Base-by-base conservation (phyloP, 2,113 vertebrate species). In the Calyptommatus sinebrachiatus region DNA sequence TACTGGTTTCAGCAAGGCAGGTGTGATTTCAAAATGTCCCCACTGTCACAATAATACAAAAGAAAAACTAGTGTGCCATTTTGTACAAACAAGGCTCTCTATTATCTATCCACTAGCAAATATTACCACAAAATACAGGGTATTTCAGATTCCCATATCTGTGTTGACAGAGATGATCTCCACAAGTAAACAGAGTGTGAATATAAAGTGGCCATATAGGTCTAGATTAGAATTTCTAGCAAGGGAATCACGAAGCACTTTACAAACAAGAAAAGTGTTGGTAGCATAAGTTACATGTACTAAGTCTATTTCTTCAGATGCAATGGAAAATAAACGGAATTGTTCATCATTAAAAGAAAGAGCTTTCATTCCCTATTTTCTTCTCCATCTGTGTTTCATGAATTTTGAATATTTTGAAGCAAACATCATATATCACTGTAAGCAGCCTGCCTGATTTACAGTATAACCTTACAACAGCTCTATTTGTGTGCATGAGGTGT, bases 41-140 rank as follows among this genome's bases (percentile, higher is more conserved):
- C 24, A 50, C 18, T 68, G 46, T 0, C 48, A 41, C 45, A 68
- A 79, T 0, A 0, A 26, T 12, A 75, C 41, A 57, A 41, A 0
- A 0, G 76, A 12, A 45, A 78, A 0, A 1, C n/a, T 2, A 68
- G 0, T 11, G 31, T 57, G 18, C 18, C 18, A 57, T 0, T 0
- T 0, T 41, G 35, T 41, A 41, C 35, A 41, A 41, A 41, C 35
- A 41, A 41, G 35, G 35, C 35, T 41, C 35, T 4, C 35, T 41
- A 41, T 41, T 41, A 41, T 41, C 35, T 41, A 41, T 41, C 35
- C 35, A 41, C 35, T 41, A 41, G 35, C 8, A 22, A 21, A 57
- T 29, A 21, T 0, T 2, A 61, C 20, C 71, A 45, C 57, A 41
- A 8, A 67, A 26, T 28, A 21, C 1, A 24, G 1, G 21, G 24